Conservation (phyloP, 2,797 vertebrate genomes). For the Apogon talboti region DNA sequence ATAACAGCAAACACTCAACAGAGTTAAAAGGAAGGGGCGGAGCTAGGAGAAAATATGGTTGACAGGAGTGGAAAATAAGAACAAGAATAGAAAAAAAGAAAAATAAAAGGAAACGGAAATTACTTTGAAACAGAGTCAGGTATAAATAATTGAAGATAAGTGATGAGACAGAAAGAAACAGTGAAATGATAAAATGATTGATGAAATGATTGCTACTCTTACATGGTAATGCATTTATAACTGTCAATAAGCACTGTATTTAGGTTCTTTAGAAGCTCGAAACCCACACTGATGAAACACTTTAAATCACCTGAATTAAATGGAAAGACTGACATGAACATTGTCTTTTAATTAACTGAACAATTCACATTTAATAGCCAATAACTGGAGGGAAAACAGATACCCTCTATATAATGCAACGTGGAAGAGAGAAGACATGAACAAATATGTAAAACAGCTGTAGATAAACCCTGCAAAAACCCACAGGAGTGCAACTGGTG, state of each 20-base stretch:
- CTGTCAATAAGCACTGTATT: constrained; percentile 15
- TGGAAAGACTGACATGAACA: too few relatives aligned
- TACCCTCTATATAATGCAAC: constrained; percentile 3
- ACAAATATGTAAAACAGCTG: neutral
- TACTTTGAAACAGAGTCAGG: constrained; percentile 20
- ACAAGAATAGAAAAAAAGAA: constrained; percentile 13
- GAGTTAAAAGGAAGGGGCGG: constrained; percentile 16
- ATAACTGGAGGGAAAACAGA: constrained; percentile 1
- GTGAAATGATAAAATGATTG: neutral
- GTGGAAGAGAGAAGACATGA: neutral
- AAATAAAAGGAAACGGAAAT: constrained; percentile 10
- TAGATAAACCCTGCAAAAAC: neutral
- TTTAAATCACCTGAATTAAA: constrained; percentile 18
- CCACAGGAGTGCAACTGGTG: constrained; percentile 31
- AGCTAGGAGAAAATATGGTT: constrained; percentile 20
- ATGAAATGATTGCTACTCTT: constrained; percentile 1
- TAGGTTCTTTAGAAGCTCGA: constrained; percentile 11
- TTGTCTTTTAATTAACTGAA: too few relatives aligned
- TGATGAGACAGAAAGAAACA: neutral
- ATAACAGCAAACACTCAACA: constrained; percentile 47
- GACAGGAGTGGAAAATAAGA: constrained; percentile 19
- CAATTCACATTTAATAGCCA: too few relatives aligned
- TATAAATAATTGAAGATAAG: constrained; percentile 3
- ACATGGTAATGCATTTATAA: neutral
- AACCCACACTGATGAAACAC: constrained; percentile 12